Conservation (phyloP, 2,797 vertebrate genomes). For the Agapornis canus region DNA sequence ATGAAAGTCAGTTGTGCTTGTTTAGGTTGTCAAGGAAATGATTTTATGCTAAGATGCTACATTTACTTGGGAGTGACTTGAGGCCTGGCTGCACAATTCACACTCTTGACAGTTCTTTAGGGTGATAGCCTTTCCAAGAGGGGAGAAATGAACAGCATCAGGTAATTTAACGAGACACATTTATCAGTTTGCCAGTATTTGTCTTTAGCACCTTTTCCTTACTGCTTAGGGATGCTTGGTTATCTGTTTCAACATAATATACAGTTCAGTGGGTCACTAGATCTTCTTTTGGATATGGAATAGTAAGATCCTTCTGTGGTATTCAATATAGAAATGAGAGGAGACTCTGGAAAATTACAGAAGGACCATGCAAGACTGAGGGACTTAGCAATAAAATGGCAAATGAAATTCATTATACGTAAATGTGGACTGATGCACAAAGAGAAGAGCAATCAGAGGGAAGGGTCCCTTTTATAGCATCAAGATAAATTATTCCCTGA, state of each 20-base stretch:
- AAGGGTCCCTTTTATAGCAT: background rate
- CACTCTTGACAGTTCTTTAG: background rate
- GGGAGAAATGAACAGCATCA: background rate
- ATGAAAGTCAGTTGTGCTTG: background rate
- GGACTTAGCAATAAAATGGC: background rate
- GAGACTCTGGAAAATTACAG: background rate
- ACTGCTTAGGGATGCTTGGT: background rate
- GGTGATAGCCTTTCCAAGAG: background rate
- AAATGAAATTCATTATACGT: background rate
- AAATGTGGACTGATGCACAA: background rate
- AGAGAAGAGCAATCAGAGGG: background rate
- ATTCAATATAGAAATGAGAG: background rate
- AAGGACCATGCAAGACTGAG: background rate
- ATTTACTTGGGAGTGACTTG: background rate
- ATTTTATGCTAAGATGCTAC: background rate
- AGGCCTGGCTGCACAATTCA: background rate
- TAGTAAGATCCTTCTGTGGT: background rate
- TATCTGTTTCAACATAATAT: background rate
- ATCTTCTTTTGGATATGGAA: background rate
- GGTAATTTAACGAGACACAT: background rate
- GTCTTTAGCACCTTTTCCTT: background rate
- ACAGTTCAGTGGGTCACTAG: background rate
- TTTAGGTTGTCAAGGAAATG: background rate
- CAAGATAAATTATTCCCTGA: background rate
- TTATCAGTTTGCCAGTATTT: background rate